Evolutionary conservation across 2,113 vertebrate species (phyloP).

Genomic region (Kobus ellipsiprymnus): DNA sequence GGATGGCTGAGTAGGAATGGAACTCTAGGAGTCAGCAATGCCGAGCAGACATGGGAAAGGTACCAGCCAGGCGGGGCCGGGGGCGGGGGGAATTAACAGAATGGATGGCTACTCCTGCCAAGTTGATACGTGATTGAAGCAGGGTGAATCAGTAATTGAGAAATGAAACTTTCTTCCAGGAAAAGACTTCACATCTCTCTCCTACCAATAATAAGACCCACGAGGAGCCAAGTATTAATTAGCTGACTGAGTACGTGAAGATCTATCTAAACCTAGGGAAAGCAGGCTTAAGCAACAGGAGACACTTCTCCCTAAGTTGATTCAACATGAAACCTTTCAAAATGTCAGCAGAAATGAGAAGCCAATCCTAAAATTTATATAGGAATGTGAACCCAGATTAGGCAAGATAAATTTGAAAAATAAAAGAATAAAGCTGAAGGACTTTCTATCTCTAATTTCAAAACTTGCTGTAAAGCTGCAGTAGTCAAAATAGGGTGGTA

Average conservation of each 20-base stretch:
- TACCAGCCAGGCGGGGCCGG: background rate
- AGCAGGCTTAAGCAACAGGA: background rate
- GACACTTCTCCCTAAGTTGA: background rate
- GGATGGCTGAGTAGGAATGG: background rate
- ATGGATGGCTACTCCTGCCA: background rate
- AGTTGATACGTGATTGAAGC: background rate
- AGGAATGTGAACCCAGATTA: background rate
- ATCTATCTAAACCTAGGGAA: background rate
- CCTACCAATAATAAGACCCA: background rate
- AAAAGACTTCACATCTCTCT: slow-evolving; percentile 19
- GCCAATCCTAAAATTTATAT: background rate
- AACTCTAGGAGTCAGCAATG: background rate
- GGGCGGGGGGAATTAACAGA: background rate
- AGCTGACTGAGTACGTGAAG: background rate
- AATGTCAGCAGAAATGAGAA: background rate
- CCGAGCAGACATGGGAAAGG: slow-evolving; percentile 20
- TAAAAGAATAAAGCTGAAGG: background rate
- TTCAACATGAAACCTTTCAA: background rate
- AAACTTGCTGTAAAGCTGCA: background rate
- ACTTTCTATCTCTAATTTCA: background rate
- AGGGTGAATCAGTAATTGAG: slow-evolving; percentile 1
- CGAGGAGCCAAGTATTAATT: background rate
- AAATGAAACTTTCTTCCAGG: slow-evolving; percentile 43
- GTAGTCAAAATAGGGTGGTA: background rate
- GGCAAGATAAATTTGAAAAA: background rate